Evolutionary conservation across 2,888 invertebrate genomes (phyloP), one percentile per base, ranked within the genome.

Genomic region (Cataglyphis albicans): DNA sequence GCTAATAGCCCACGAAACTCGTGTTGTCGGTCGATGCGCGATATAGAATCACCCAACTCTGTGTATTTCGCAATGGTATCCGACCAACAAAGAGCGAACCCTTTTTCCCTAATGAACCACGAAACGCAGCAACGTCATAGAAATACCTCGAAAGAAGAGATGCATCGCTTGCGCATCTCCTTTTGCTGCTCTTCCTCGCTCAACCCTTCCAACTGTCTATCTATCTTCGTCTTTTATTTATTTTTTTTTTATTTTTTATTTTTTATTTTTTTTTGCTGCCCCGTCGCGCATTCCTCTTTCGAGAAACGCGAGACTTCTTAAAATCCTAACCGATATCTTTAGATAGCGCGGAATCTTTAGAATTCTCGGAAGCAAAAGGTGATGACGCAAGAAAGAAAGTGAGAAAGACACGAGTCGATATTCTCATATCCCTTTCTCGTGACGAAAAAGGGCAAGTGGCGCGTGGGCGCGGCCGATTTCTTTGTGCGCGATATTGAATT

Each of bases 21-120:
- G 86, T 81, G 84, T 81, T 82, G 86, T 57, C 72, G 89, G 59
- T 44, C 73, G 64, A 9, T 25, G 65, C 21, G 68, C 85, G 90
- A 90, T 90, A 86, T 75, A 85, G 86, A 82, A 85, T 85, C 84
- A 4, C 48, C 75, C 70, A 84, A 75, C 72, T 78, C 32, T 32
- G 32, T 32, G 85, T 83, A 89, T 89, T 90, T 82, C 84, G 90
- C 88, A 81, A 86, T 86, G 86, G 88, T 90, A 59, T 44, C 84
- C 84, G 85, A 10, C 85, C 87, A 85, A 90, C 90, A 89, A 91
- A 89, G 83, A 84, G 83, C 80, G 87, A 89, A 87, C 91, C 91
- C 90, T 91, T 88, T 90, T 87, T 91, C 91, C 67, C 90, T 90
- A 90, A 90, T 90, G 90, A 90, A 91, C 90, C 90, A 90, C 90